Evolutionary conservation across 1,140 invertebrate genomes (phyloP).

Genomic region (Latrodectus geometricus): DNA sequence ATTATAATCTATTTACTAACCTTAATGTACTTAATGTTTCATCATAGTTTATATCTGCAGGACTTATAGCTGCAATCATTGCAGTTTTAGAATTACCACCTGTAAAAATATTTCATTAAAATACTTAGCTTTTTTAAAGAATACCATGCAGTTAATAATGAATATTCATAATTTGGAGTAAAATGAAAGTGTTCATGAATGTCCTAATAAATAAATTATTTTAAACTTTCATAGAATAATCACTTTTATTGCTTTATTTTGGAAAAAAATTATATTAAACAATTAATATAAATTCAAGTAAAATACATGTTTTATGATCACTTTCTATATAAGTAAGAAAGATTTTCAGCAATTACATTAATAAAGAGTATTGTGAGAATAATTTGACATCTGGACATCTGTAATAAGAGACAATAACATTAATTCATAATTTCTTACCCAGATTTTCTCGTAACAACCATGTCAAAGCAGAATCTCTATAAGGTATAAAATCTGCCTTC

Average conservation of each 20-base stretch:
- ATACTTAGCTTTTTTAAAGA: not conserved
- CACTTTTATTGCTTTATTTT: too few relatives aligned
- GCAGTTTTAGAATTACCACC: constrained; percentile 98
- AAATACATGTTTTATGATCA: not conserved
- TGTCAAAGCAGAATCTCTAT: constrained; percentile 97
- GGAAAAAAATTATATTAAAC: too few relatives aligned
- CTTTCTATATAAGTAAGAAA: not conserved
- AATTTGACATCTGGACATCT: too few relatives aligned
- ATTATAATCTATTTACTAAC: constrained; percentile 71
- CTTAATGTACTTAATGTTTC: constrained; percentile 95
- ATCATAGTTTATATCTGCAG: constrained; percentile 98
- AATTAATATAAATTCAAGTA: too few relatives aligned
- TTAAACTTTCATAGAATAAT: too few relatives aligned
- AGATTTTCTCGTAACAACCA: constrained; percentile 99
- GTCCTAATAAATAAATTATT: too few relatives aligned
- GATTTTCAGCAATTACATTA: too few relatives aligned
- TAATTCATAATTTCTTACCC: constrained; percentile 67
- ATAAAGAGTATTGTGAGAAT: too few relatives aligned
- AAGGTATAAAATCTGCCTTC: constrained; percentile 97
- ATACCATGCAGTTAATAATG: not conserved
- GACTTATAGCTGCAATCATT: constrained; percentile 98
- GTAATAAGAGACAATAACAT: too few relatives aligned
- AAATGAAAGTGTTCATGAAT: not conserved
- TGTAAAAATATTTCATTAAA: constrained; percentile 15
- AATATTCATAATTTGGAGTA: not conserved